These are phyloP conservation scores for Nyctibius grandis DNA, from an alignment of 2,797 vertebrate species.

Conservation along the genomic window DNA sequence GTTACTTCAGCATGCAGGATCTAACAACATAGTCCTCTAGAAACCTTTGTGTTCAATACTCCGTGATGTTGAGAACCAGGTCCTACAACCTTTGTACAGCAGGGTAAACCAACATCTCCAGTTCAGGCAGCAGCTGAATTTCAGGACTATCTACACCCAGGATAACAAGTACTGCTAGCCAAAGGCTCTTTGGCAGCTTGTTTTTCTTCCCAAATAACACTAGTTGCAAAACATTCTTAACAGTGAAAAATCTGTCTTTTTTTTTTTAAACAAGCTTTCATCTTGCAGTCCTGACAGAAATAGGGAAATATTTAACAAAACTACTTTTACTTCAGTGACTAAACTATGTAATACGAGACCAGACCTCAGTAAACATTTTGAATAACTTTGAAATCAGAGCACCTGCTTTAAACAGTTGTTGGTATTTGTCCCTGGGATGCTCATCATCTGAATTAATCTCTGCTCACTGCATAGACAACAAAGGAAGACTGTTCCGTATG, in stretches of 20 bases:
- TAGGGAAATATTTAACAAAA: slow-evolving; percentile 12
- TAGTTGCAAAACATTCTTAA: neutral
- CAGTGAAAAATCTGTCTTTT: neutral
- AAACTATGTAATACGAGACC: neutral
- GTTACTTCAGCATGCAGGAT: neutral
- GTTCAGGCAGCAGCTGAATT: neutral
- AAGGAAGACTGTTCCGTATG: neutral
- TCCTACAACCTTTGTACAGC: neutral
- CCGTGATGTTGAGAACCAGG: neutral
- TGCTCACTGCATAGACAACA: neutral
- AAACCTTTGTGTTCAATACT: neutral
- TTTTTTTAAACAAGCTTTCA: neutral
- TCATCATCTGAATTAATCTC: neutral
- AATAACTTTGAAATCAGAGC: slow-evolving; percentile 38
- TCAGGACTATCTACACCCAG: neutral
- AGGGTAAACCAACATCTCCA: neutral
- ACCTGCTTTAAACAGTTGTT: slow-evolving; percentile 33
- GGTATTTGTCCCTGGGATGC: neutral
- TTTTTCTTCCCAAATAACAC: neutral
- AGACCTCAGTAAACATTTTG: slow-evolving; percentile 19
- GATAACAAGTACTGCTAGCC: neutral
- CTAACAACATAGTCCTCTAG: neutral
- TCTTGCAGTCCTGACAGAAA: neutral
- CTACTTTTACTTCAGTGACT: slow-evolving; percentile 10
- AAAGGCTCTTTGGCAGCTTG: neutral